Conservation (phyloP, 2,888 invertebrate species). For the Pheosia tremula region DNA sequence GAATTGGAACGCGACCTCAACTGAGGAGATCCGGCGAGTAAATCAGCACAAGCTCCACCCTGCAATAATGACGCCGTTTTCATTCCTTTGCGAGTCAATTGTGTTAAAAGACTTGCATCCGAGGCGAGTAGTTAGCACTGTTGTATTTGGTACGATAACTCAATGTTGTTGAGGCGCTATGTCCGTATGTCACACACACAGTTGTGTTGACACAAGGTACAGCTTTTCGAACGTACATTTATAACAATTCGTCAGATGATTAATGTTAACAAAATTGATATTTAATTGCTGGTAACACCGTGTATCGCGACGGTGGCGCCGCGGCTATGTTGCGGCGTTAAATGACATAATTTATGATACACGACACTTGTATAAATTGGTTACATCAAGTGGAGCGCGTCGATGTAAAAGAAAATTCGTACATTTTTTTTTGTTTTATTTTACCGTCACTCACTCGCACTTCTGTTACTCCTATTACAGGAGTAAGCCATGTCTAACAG, state of each 20-base stretch:
- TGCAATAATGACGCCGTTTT: no score
- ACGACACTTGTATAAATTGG: conserved; percentile 30
- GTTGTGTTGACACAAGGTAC: conserved; percentile 23
- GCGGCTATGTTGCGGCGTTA: conserved; percentile 47
- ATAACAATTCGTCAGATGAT: conserved; percentile 65
- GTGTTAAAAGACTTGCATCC: background rate
- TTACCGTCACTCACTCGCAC: no score
- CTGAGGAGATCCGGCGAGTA: no score
- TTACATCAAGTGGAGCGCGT: conserved; percentile 19
- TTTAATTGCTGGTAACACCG: conserved; percentile 70
- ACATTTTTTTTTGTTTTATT: no score
- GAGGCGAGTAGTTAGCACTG: background rate
- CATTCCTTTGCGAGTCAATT: no score
- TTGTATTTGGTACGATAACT: background rate
- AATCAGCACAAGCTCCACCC: no score
- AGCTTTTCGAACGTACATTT: conserved; percentile 43
- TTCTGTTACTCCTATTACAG: no score
- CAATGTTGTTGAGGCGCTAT: background rate
- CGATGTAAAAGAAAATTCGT: background rate
- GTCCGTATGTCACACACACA: conserved; percentile 25
- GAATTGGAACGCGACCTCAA: no score
- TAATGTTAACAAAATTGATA: conserved; percentile 73
- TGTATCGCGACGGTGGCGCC: conserved; percentile 44
- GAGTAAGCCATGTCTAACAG: no score
- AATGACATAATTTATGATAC: conserved; percentile 58